Evolutionary conservation across 1,140 invertebrate species (phyloP).

Genomic region (Olivierus martensii): DNA sequence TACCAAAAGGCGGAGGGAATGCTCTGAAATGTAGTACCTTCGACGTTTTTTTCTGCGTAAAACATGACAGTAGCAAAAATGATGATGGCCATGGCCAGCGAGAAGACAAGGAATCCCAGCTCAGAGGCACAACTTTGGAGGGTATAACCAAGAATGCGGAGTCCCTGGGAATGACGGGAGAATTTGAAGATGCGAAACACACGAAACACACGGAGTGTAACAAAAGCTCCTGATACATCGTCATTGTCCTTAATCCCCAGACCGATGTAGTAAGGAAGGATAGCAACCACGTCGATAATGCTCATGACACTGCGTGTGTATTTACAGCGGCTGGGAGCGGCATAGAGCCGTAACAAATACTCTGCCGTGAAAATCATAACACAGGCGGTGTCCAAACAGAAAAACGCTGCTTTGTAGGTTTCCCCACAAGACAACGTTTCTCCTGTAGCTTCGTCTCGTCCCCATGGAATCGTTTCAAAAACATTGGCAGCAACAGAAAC

Average conservation of each 20-base stretch:
- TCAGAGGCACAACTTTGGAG: conserved; percentile 98
- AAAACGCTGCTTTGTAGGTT: conserved; percentile 94
- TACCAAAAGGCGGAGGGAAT: conserved; percentile 99
- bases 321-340: conserved; percentile 94
- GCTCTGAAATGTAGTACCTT: conserved; percentile 90
- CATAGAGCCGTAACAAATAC: conserved; percentile 90
- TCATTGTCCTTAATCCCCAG: conserved; percentile 94
- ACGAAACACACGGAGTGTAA: conserved; percentile 94
- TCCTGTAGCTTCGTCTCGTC: conserved; percentile 9
- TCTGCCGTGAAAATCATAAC: conserved; percentile 99
- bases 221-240: conserved; percentile 97
- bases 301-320: conserved; percentile 97
- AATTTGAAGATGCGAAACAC: conserved; percentile 99
- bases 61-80: conserved; percentile 99
- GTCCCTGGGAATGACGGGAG: conserved; percentile 95
- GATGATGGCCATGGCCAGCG: conserved; percentile 98
- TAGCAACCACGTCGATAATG: conserved; percentile 98
- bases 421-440: conserved; percentile 89
- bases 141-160: conserved; percentile 96
- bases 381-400: conserved; percentile 97
- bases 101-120: conserved; percentile 97
- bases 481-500: conserved; percentile 99
- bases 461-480: conserved; percentile 93
- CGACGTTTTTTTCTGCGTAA: conserved; percentile 97
- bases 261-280: conserved; percentile 99